phyloP scores from a whole-genome alignment of 2,888 invertebrate genomes.

The Lepeophtheirus nordmannii region DNA sequence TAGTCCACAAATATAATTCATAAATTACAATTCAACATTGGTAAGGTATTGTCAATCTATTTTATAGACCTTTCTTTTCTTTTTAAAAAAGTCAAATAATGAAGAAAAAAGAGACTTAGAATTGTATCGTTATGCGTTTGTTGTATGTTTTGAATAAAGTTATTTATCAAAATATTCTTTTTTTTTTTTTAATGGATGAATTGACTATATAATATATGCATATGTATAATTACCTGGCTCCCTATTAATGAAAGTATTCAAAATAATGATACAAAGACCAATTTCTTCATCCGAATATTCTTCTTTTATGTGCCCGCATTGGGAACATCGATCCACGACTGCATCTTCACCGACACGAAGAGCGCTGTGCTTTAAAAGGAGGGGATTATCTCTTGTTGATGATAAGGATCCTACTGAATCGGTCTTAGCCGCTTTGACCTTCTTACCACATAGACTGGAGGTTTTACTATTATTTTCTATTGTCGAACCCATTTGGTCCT shows the following conservation, averaged over 20 bases:
- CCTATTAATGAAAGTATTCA: conserved; percentile 89
- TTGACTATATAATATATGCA: no score
- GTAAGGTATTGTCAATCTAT: no score
- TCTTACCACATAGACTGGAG: conserved; percentile 18
- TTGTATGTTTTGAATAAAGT: neutral
- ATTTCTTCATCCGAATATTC: conserved; percentile 94
- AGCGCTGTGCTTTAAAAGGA: conserved; percentile 43
- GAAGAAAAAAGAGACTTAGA: no score
- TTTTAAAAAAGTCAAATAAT: no score
- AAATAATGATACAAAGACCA: conserved; percentile 75
- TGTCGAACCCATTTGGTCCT: neutral
- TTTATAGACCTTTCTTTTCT: no score
- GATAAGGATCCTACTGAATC: conserved; percentile 5
- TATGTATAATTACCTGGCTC: conserved; percentile 50
- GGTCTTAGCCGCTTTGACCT: neutral
- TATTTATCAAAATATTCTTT: neutral
- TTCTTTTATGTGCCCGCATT: conserved; percentile 74
- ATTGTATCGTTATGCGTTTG: no score
- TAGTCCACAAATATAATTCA: no score
- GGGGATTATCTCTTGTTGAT: conserved; percentile 10
- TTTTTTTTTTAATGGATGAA: neutral
- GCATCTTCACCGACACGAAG: conserved; percentile 48
- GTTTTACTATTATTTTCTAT: conserved; percentile 6
- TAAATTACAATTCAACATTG: no score
- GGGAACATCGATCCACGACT: conserved; percentile 46